These are phyloP conservation scores for Vanacampus margaritifer DNA, from an alignment of 2,113 vertebrate species.

Conservation along the genomic window DNA sequence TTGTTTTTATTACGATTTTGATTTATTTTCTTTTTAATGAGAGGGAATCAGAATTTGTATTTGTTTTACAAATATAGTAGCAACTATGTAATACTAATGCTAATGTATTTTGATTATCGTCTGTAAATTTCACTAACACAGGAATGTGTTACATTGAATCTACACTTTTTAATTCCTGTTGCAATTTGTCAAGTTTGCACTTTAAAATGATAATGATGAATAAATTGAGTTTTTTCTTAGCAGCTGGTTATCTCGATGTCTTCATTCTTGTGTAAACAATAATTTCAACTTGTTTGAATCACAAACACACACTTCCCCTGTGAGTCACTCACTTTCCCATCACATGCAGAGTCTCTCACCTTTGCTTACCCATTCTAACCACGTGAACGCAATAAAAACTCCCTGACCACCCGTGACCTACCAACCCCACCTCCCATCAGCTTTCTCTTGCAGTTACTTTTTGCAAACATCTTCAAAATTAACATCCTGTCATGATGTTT, in stretches of 20 bases:
- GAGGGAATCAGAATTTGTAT: constrained; percentile 13
- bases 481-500: constrained; percentile 30
- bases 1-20: neutral
- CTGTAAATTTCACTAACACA: constrained; percentile 7
- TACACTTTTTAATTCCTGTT: neutral
- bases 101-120: constrained; percentile 18
- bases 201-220: constrained; percentile 45
- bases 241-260: constrained; percentile 52
- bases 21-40: constrained; percentile 1
- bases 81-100: neutral
- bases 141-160: neutral
- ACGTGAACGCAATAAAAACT: neutral
- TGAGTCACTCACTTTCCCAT: constrained; percentile 41
- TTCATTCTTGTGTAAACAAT: constrained; percentile 56
- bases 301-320: constrained; percentile 23
- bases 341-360: constrained; percentile 31
- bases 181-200: constrained; percentile 33
- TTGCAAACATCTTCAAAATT: constrained; percentile 18
- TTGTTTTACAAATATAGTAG: neutral
- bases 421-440: constrained; percentile 8
- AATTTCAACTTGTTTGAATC: constrained; percentile 29
- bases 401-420: neutral
- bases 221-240: constrained; percentile 50
- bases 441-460: neutral
- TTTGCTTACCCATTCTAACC: constrained; percentile 13